Evolutionary conservation across 2,888 invertebrate species (phyloP), one percentile per base, ranked within the genome.

Genomic region (Seladonia tumulorum): DNA sequence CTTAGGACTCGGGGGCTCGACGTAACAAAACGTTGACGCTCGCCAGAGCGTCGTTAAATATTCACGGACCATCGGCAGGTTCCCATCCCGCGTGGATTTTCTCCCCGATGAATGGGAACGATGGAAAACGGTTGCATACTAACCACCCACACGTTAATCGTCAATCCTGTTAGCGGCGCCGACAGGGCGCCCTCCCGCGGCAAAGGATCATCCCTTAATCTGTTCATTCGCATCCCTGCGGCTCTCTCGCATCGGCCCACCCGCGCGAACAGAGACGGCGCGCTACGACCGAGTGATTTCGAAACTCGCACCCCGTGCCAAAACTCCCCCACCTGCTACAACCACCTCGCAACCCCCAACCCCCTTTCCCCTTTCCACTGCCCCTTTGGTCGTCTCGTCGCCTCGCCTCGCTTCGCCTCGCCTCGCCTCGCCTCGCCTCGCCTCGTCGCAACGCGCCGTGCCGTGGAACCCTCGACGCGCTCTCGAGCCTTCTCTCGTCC

Each of bases 181-280:
- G 93, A 92, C 93, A 91, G 93, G 92, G 92, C 93, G 91, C 93
- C 83, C 88, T 86, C 91, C 90, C 92, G 91, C 92, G 90, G 92
- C 90, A 92, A 92, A 93, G 93, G 94, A 94, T 94, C 94, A 94
- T 94, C 94, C 94, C 93, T 94, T 94, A 94, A 94, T 94, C 94
- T 94, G 93, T 94, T 94, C 94, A 94, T 94, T 94, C 94, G 94
- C 94, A 91, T 94, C 94, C 93, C 93, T 91, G 93, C 92, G 90
- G 92, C 92, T 92, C 92, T 86, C 86, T 85, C 74, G 57, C 57
- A 57, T 57, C 57, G 85, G 81, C 45, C 82, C 84, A 78, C 12
- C 84, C 74, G 84, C 77, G 81, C 76, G 75, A 16, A 82, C 63
- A 70, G 74, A 81, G 80, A 91, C 90, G 79, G n/a, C 60, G 42